These are phyloP conservation scores for Spodoptera picta DNA, from an alignment of 2,888 invertebrate genomes.

Conservation along the genomic window DNA sequence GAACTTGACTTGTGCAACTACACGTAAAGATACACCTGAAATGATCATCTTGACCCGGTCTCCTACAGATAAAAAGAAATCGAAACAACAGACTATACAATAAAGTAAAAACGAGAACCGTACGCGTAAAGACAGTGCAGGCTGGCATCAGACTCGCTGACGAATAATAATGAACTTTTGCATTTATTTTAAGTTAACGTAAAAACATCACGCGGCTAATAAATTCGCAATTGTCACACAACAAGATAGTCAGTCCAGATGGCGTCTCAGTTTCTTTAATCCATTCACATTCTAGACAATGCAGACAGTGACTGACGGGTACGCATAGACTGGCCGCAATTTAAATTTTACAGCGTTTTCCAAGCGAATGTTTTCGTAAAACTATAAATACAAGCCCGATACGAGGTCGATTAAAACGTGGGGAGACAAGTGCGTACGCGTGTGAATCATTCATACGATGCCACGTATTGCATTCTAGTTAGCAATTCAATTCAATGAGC, in stretches of 20 bases:
- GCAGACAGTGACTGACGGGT: conserved; percentile 9
- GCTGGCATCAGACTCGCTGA: conserved; percentile 5
- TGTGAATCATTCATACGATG: conserved; percentile 75
- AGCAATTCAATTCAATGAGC: conserved; percentile 82
- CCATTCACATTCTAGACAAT: conserved; percentile 42
- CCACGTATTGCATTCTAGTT: conserved; percentile 77
- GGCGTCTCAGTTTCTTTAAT: conserved; percentile 6
- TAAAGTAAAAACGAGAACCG: conserved; percentile 29
- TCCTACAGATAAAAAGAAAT: conserved; percentile 43
- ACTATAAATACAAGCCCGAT: conserved; percentile 37
- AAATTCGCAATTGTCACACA: conserved; percentile 6
- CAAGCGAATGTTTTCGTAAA: conserved; percentile 24
- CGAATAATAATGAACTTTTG: conserved; percentile 18
- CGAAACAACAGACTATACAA: conserved; percentile 18
- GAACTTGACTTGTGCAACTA: conserved; percentile 70
- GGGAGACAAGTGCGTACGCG: conserved; percentile 57
- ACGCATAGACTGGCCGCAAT: conserved; percentile 21
- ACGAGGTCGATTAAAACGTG: conserved; percentile 45
- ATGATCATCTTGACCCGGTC: conserved; percentile 46
- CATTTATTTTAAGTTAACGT: conserved; percentile 5
- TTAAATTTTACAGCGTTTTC: conserved; percentile 26
- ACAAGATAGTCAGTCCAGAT: conserved; percentile 17
- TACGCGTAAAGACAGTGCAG: conserved; percentile 12
- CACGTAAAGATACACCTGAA: conserved; percentile 60
- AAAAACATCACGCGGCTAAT: conserved; percentile 7